Base-by-base conservation (phyloP, 2,888 invertebrate genomes). In the Hoplodrina ambigua region DNA sequence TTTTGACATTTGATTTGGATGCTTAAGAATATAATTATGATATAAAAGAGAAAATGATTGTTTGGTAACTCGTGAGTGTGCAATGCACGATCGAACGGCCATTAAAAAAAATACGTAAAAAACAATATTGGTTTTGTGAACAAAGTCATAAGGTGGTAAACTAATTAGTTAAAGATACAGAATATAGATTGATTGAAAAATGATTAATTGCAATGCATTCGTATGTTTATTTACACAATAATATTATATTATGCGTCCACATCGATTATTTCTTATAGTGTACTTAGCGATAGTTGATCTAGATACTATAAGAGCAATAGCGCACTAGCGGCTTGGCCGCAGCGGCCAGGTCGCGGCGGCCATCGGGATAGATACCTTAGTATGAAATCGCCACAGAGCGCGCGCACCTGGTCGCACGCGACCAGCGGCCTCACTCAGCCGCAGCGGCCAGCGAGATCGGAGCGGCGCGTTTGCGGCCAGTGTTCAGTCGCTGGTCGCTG, bases 181-280 rank as follows among this genome's bases (percentile, higher is more conserved):
- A 81, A 80, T 75, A 84, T 64, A 84, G 80, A 77, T 75, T 83
- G 84, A 84, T 84, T 84, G 73, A 83, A 85, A 76, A 82, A 85
- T 84, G 85, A 84, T 84, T 85, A 50, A 60, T 78, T 77, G 49
- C 73, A 84, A 80, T 84, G 81, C 84, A 85, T 84, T 85, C n/a
- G 25, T 85, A 72, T 75, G 70, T 76, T 68, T 83, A 83, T 83
- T 72, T 83, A 84, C 78, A 84, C 66, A 74, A 77, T 70, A 69
- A 82, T 75, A 82, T 80, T 66, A 84, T 81, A 83, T 77, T 72
- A 78, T 83, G 78, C 78, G 30, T 69, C 73, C 82, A 76, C 66
- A 60, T 71, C 11, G 25, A 75, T 74, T 56, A 49, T 69, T 77
- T 55, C 11, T 53, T 63, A 72, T 64, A 70, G 72, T 76, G 54